phyloP scores from a whole-genome alignment of 2,797 vertebrate species.

The Otolemur crassicaudatus region DNA sequence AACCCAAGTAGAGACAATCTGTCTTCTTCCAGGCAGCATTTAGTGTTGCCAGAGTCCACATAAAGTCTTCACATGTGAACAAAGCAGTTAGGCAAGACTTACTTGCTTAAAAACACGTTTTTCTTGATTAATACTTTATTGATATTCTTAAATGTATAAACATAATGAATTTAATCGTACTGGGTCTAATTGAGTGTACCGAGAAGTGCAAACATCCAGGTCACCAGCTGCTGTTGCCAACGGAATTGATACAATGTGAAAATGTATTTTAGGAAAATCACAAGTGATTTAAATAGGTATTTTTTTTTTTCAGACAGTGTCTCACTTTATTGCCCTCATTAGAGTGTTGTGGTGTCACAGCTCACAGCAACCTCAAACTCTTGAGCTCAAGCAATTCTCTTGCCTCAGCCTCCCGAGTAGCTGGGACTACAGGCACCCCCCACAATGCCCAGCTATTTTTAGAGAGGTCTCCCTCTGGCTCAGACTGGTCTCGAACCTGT shows the following conservation, averaged over 20 bases:
- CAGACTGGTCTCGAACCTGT: no score
- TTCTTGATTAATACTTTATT: not conserved
- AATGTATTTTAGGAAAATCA: not conserved
- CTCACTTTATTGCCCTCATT: no score
- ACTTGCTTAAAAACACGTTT: not conserved
- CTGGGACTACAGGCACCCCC: no score
- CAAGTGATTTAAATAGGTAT: not conserved
- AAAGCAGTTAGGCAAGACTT: not conserved
- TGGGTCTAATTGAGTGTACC: rapidly evolving
- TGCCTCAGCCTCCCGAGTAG: no score
- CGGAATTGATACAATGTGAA: not conserved
- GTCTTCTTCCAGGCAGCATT: rapidly evolving
- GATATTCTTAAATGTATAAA: not conserved
- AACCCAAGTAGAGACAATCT: rapidly evolving
- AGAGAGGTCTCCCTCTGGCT: no score
- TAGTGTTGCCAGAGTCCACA: rapidly evolving
- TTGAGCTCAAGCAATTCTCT: no score
- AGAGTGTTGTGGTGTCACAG: no score
- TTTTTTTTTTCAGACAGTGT: not conserved
- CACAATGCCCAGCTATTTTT: no score
- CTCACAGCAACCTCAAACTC: no score
- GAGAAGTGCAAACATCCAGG: not conserved
- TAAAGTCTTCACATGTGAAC: not conserved
- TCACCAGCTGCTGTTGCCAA: rapidly evolving
- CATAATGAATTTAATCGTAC: not conserved